Evolutionary conservation across 1,140 invertebrate species (phyloP).

Genomic region (Oscheius sp.): DNA sequence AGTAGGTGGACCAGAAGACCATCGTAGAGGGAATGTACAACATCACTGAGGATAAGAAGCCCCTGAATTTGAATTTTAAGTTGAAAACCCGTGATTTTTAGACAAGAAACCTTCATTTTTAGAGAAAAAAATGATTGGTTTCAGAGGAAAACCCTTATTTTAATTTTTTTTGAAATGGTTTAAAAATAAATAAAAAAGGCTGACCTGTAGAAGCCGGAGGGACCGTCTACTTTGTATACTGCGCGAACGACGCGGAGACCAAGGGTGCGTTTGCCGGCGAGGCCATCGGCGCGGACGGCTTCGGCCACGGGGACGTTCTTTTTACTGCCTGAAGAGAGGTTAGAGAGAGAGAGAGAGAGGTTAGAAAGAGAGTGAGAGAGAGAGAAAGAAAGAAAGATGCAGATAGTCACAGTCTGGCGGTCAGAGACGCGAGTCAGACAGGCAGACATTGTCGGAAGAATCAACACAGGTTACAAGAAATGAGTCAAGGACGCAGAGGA

Average conservation of each 20-base stretch:
- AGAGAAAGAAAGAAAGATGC: too few species aligned
- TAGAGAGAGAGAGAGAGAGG: conserved; percentile 19
- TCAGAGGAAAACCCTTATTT: background rate
- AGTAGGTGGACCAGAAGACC: conserved; percentile 59
- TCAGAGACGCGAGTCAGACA: too few species aligned
- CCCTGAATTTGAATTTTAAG: conserved; percentile 39
- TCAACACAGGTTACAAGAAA: too few species aligned
- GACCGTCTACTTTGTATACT: conserved; percentile 45
- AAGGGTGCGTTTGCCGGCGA: conserved; percentile 36
- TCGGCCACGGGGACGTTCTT: conserved; percentile 39
- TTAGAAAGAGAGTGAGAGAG: too few species aligned
- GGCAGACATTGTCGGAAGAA: too few species aligned
- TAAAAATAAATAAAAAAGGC: background rate
- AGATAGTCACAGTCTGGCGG: too few species aligned
- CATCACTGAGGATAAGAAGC: conserved; percentile 57
- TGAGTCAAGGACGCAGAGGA: too few species aligned
- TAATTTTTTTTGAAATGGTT: too few species aligned
- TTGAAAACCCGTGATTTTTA: background rate
- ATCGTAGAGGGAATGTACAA: conserved; percentile 59
- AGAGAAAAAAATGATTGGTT: background rate
- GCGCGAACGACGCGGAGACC: conserved; percentile 42
- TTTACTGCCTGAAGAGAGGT: conserved; percentile 19
- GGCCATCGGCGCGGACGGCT: conserved; percentile 29
- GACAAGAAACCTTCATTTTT: too few species aligned
- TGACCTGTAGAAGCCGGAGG: conserved; percentile 39